Evolutionary conservation across 64 coral and sea anemone species (phyloP), one percentile per base, ranked within the genome.

Genomic region (Actinia equina): DNA sequence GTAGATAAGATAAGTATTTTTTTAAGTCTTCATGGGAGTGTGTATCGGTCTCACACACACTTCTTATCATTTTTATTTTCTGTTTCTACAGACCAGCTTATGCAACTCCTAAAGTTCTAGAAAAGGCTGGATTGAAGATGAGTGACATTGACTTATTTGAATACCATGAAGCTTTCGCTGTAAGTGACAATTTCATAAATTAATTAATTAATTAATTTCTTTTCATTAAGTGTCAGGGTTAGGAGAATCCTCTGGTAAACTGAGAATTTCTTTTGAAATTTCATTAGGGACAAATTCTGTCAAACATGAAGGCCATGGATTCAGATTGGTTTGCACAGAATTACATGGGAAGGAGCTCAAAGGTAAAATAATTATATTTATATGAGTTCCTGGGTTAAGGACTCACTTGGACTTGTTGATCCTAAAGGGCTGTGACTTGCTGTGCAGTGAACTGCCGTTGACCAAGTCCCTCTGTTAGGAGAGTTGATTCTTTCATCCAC

Each of bases 261-360:
- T 37, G 30, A 37, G 30, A 0, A 0, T 37, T 37, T 37, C 1
- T 37, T 37, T 37, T 37, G 0, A 0, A 37, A 65, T 65, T 65
- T 23, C 22, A 65, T n/a, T 58, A 98, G 96, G 96, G 96, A 37
- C 96, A 98, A 88, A 94, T 98, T 74, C 67, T 98, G 61, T 89
- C 96, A 7, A 98, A 98, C 71, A 86, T 98, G 81, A 98, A 98
- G 82, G 96, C 96, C 10, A 90, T 98, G 93, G 96, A 98, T 65
- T 95, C 93, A 17, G 96, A 98, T 61, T 98, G 93, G 93, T 98
- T 98, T 93, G 87, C 93, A 37, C 88, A 98, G 52, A 98, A 98
- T 61, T 95, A 98, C 82, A 93, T 98, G 96, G 96, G 96, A 88
- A 90, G 96, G 70, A 86, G 86, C 6, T 52, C 87, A 61, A 98